Base-by-base conservation (phyloP, 1,140 invertebrate genomes). In the Monomorium pharaonis region DNA sequence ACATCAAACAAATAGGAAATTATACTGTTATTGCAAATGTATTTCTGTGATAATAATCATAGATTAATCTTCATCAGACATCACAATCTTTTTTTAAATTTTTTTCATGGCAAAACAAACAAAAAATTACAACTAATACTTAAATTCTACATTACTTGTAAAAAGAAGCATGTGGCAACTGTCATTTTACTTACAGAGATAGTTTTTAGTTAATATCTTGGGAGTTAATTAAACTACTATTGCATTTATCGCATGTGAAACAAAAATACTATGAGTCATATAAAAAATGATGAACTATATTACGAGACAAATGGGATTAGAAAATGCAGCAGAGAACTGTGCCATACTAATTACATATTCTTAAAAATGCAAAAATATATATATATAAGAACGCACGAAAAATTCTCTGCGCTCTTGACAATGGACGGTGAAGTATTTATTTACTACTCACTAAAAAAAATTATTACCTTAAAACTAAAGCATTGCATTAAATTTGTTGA, bases 351-450 rank as follows among this genome's bases (percentile, higher is more conserved):
- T 44, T 76, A 24, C 12, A 24, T 33, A 63, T 18, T 77, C 58
- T 63, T 63, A 77, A 44, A 77, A 77, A 47, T 77, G 75, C 37
- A 77, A 77, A 77, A 77, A 77, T 77, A 77, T 63, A n/a, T 63
- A n/a, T 9, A 63, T 37, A 7, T 7, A 37, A 37, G 37, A 37
- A 63, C 27, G 18, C 33, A 77, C 44, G 37, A 63, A 10, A 62
- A 60, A 63, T 44, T 77, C 56, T 77, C 56, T 63, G 24, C 24
- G 2, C 63, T 77, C 24, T 60, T 21, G 16, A 77, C 18, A 77
- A 84, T 76, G 54, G 33, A 84, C 76, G 62, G 62, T 80, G 62
- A 44, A 80, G 30, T 80, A 51, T 80, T 80, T 69, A 65, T 30
- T 37, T 37, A 14, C 30, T 69, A 80, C 30, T 80, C 30, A 67